Evolutionary conservation across 2,113 vertebrate species (phyloP), one percentile per base, ranked within the genome.

Genomic region (Girardinichthys multiradiatus): DNA sequence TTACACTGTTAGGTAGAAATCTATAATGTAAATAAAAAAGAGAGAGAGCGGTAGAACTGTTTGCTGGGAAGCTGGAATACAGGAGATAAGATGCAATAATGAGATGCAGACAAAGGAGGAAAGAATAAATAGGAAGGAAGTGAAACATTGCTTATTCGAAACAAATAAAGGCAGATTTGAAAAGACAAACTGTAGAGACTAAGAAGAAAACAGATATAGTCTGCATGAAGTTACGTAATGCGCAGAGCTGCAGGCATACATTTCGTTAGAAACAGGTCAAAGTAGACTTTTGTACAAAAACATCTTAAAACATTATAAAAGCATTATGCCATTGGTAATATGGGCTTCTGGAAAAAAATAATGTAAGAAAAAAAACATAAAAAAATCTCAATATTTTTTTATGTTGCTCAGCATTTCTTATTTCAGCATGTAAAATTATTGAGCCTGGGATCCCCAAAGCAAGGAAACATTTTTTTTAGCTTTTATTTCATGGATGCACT

Each of bases 141-240:
- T 42, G n/a, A 80, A 85, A 69, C 2, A 17, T 33, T 13, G 59
- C 29, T 33, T 7, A 57, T 58, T 61, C 67, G 70, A 60, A 57
- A 79, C 67, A 59, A 84, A 87, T 86, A 45, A 80, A 67, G 30
- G 72, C 70, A 37, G 68, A 35, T 28, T 24, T 35, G 21, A 51
- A 17, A 29, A 66, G 62, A 37, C 48, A 65, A 66, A 14, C 66
- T 37, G 48, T 76, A 62, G 69, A 45, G 67, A 77, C 64, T 3
- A 15, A 71, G 64, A 57, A 30, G 72, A 59, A 31, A 69, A 62
- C n/a, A 14, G 35, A 74, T 33, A 59, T 81, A 14, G 37, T 24
- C 33, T 33, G 24, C 39, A 64, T 72, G 54, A 62, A 60, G 59
- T 87, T 83, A 86, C 78, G 54, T 72, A 85, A 86, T 19, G 33